Conservation (phyloP, 2,113 vertebrate genomes). For the Oriolus oriolus region DNA sequence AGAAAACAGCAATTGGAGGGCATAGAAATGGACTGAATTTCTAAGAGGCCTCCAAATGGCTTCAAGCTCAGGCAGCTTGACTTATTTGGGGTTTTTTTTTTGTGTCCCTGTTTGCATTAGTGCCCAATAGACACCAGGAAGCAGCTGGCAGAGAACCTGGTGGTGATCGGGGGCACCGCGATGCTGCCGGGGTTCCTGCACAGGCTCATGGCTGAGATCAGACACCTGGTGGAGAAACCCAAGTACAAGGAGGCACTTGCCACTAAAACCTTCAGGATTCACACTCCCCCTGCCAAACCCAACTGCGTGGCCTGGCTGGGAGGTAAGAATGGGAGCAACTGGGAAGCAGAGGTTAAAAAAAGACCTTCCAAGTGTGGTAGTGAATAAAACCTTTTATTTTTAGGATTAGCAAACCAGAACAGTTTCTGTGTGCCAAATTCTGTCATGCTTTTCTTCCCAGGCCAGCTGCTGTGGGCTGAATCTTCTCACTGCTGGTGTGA, state of each 20-base stretch:
- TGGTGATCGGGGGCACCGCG: slow-evolving; percentile 91
- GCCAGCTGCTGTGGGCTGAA: neutral
- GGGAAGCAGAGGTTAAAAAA: no score
- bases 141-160: slow-evolving; percentile 92
- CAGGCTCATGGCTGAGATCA: slow-evolving; percentile 90
- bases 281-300: slow-evolving; percentile 91
- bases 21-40: neutral
- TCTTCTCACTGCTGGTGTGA: neutral
- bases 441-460: neutral
- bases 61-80: neutral
- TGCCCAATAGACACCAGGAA: slow-evolving; percentile 96
- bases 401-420: neutral
- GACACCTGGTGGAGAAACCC: slow-evolving; percentile 89
- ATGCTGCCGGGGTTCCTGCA: slow-evolving; percentile 96
- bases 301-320: slow-evolving; percentile 97
- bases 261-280: slow-evolving; percentile 89
- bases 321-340: slow-evolving; percentile 72
- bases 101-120: slow-evolving; percentile 60
- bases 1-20: neutral
- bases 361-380: neutral
- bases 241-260: slow-evolving; percentile 86
- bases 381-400: neutral
- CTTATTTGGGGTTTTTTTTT: no score
- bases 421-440: accelerated
- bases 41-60: no score